Evolutionary conservation across 2,888 invertebrate species (phyloP).

Genomic region (Cephus spinipes): DNA sequence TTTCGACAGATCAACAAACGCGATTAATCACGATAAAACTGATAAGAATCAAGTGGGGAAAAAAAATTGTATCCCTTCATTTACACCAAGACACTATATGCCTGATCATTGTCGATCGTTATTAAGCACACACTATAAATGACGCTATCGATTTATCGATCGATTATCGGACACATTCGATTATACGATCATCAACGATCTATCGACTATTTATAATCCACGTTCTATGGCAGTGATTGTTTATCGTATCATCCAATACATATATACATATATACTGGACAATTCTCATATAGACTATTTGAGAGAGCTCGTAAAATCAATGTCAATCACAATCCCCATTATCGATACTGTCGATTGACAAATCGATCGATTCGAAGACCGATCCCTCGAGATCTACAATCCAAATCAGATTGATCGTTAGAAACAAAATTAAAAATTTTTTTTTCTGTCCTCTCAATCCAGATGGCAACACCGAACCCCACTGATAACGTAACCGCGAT

Average conservation of each 20-base stretch:
- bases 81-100: background rate
- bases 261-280: background rate
- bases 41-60: background rate
- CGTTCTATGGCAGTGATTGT: background rate
- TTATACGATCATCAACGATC: background rate
- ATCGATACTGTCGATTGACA: background rate
- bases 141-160: background rate
- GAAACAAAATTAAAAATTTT: background rate
- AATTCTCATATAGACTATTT: background rate
- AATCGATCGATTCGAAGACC: constrained; percentile 11
- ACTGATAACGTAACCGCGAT: background rate
- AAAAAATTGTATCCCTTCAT: background rate
- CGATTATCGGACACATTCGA: background rate
- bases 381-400: constrained; percentile 10
- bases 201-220: background rate
- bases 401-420: constrained; percentile 16
- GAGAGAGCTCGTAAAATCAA: background rate
- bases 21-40: too few species aligned
- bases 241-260: background rate
- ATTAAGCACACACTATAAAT: background rate
- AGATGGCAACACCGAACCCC: background rate
- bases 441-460: background rate
- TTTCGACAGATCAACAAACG: too few species aligned
- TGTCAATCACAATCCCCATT: background rate
- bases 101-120: background rate